Percentiles rank a stretch among this genome's conserved stretches.
phyloP scores from a whole-genome alignment of 2,888 invertebrate genomes.

The Iselma pallidipennis region DNA sequence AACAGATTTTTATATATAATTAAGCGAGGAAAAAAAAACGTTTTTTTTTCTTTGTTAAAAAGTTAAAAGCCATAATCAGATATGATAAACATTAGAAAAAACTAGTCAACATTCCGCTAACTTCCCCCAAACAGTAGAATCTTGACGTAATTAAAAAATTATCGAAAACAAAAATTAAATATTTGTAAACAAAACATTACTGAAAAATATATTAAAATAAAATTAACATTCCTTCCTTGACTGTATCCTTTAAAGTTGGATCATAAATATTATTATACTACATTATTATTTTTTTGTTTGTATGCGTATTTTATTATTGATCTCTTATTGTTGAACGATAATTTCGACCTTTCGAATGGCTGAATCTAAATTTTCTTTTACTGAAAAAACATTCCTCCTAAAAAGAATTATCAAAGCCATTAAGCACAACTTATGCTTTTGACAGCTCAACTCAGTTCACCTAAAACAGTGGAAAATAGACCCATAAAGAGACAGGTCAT shows the following conservation, averaged over 20 bases:
- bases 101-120: background rate
- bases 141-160: background rate
- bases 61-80: background rate
- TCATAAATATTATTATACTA: background rate
- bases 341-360: background rate
- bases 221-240: background rate
- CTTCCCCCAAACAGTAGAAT: background rate
- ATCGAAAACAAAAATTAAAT: background rate
- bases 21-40: too few species aligned
- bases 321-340: background rate
- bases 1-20: background rate
- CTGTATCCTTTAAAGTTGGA: background rate
- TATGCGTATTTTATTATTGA: background rate
- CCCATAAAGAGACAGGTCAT: background rate
- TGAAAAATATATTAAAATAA: background rate
- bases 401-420: constrained; percentile 13
- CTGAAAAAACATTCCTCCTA: background rate
- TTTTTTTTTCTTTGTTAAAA: background rate
- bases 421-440: constrained; percentile 15
- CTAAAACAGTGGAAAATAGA: constrained; percentile 2
- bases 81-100: background rate
- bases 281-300: too few species aligned
- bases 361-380: background rate
- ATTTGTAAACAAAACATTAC: background rate
- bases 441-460: constrained; percentile 15